These are phyloP conservation scores for Catalaphyllia jardinei DNA, from an alignment of 64 coral and sea anemone genomes.

Conservation along the genomic window DNA sequence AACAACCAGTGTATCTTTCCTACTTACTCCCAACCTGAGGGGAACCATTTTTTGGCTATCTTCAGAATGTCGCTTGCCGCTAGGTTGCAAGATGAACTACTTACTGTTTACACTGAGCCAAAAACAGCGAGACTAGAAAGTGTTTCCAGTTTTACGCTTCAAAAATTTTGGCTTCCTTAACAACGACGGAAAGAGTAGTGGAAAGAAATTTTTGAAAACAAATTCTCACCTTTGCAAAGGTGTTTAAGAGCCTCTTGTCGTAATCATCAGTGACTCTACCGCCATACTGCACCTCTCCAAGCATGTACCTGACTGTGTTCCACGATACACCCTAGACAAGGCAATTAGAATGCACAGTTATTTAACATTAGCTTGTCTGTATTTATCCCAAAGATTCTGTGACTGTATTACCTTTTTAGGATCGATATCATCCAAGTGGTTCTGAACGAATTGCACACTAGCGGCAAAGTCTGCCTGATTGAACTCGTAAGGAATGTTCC, in stretches of 20 bases:
- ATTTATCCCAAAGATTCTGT: not conserved
- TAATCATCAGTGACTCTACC: slow-evolving; percentile 91
- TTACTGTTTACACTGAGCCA: no score
- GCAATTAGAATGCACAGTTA: not conserved
- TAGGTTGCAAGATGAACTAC: no score
- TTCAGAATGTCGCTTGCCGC: no score
- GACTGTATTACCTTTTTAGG: slow-evolving; percentile 60
- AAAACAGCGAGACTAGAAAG: no score
- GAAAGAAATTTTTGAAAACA: not conserved
- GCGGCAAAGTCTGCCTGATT: slow-evolving; percentile 94
- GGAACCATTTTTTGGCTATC: no score
- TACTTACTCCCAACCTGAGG: no score
- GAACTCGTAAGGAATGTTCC: slow-evolving; percentile 98
- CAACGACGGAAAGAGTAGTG: not conserved
- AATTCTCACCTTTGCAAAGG: slow-evolving; percentile 74
- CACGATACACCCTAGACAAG: slow-evolving; percentile 78
- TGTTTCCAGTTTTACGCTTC: no score
- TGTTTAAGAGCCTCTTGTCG: slow-evolving; percentile 87
- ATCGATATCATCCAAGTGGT: slow-evolving; percentile 93
- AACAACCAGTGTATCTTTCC: not conserved
- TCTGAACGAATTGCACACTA: slow-evolving; percentile 95
- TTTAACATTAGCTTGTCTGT: not conserved
- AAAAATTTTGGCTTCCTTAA: not conserved
- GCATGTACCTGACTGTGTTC: slow-evolving; percentile 94
- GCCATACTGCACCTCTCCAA: slow-evolving; percentile 95